Evolutionary conservation across 2,113 vertebrate genomes (phyloP).

Genomic region (Pluvianellus socialis): DNA sequence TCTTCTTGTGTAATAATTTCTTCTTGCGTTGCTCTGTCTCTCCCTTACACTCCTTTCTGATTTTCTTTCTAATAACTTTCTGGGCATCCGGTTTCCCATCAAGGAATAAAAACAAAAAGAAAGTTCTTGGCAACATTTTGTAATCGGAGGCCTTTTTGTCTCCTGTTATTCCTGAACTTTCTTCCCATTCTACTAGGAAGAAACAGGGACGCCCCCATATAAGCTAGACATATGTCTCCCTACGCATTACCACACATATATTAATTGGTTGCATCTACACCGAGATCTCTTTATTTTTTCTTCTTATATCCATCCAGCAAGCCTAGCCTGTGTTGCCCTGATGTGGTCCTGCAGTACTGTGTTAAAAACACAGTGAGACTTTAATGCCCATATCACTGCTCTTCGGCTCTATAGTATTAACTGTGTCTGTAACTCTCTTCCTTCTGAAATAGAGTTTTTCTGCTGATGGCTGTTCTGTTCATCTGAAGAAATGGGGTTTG

Average conservation of each 20-base stretch:
- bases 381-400: not conserved
- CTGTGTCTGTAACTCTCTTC: not conserved
- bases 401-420: not conserved
- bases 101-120: not conserved
- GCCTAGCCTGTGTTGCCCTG: not conserved
- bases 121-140: not conserved
- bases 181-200: not conserved
- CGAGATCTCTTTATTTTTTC: not conserved
- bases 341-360: not conserved
- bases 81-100: not conserved
- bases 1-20: not conserved
- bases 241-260: accelerated
- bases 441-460: not conserved
- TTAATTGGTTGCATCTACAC: not conserved
- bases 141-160: not conserved
- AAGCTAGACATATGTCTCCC: not conserved
- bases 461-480: not conserved
- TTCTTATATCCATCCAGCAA: not conserved
- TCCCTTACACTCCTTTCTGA: not conserved
- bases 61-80: not conserved
- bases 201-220: not conserved
- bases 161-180: not conserved
- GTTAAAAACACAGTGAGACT: not conserved
- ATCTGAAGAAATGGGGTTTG: not conserved
- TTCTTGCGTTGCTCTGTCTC: not conserved